Conservation (phyloP, 2,113 vertebrate genomes). For the Apodemus sylvaticus region DNA sequence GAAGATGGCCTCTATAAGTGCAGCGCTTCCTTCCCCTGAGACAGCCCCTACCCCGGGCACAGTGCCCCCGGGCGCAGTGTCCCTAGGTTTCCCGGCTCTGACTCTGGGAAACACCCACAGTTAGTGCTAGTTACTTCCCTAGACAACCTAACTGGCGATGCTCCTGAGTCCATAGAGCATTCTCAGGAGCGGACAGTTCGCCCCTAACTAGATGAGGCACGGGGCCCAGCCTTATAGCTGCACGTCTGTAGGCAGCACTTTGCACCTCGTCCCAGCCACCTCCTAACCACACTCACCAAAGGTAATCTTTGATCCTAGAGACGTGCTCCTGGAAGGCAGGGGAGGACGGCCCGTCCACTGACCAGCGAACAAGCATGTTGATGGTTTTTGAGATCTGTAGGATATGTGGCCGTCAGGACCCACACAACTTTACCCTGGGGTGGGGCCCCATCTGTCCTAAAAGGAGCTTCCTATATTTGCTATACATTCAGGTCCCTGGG, state of each 20-base stretch:
- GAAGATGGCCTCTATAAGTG: not conserved
- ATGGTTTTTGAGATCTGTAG: conserved; percentile 96
- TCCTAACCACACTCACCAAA: conserved; percentile 89
- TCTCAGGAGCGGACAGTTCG: not conserved
- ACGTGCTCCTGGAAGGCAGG: conserved; percentile 92
- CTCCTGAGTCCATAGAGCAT: not conserved
- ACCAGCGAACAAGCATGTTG: conserved; percentile 97
- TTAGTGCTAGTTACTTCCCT: not conserved
- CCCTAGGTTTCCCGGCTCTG: not conserved
- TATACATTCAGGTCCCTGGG: too few relatives aligned
- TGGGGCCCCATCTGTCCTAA: not conserved
- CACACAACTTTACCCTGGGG: not conserved
- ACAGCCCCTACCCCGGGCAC: not conserved
- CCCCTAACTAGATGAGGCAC: not conserved
- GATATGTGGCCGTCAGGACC: not conserved
- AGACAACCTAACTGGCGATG: not conserved
- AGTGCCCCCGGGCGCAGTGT: not conserved
- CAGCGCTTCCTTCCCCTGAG: not conserved
- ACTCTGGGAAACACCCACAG: not conserved
- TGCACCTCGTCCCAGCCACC: not conserved
- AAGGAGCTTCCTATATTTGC: not conserved
- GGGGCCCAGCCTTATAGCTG: not conserved
- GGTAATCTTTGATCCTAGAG: conserved; percentile 94
- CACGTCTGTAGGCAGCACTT: not conserved
- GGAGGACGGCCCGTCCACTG: conserved; percentile 90